phyloP scores from a whole-genome alignment of 2,797 vertebrate species.

The Oreonectes daqikongensis region DNA sequence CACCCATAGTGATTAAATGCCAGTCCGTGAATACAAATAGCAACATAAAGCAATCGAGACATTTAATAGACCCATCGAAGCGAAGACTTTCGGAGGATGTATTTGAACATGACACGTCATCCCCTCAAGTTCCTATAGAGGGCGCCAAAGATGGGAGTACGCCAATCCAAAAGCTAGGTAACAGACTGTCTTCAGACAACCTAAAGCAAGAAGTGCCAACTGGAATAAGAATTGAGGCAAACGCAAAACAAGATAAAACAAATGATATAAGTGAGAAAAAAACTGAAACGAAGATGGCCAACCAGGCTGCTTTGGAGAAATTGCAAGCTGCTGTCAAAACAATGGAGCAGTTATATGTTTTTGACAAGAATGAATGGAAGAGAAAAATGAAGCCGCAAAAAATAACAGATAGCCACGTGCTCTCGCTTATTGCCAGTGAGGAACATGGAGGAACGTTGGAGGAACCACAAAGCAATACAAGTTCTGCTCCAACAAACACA shows the following conservation, averaged over 20 bases:
- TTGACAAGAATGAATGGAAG: slow-evolving; percentile 90
- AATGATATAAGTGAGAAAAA: slow-evolving; percentile 73
- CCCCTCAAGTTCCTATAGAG: slow-evolving; percentile 73
- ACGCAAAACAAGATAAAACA: slow-evolving; percentile 72
- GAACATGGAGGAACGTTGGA: slow-evolving; percentile 63
- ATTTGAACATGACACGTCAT: slow-evolving; percentile 63
- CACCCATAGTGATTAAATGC: slow-evolving; percentile 91
- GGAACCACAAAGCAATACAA: slow-evolving; percentile 47
- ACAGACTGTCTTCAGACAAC: slow-evolving; percentile 72
- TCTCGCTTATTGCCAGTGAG: slow-evolving; percentile 82
- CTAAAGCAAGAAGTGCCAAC: slow-evolving; percentile 71
- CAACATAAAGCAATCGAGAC: slow-evolving; percentile 64
- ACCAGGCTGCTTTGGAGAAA: slow-evolving; percentile 84
- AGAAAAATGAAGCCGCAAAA: slow-evolving; percentile 80
- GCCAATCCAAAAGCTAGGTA: slow-evolving; percentile 73
- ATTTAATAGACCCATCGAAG: slow-evolving; percentile 54
- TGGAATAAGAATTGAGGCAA: slow-evolving; percentile 79
- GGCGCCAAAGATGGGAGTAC: slow-evolving; percentile 76
- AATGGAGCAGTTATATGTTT: slow-evolving; percentile 97
- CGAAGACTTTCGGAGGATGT: slow-evolving; percentile 53
- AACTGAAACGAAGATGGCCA: slow-evolving; percentile 71
- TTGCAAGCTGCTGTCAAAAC: slow-evolving; percentile 92
- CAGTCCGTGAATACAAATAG: slow-evolving; percentile 85
- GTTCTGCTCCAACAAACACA: neutral
- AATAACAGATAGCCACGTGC: slow-evolving; percentile 85